Percentiles rank a stretch among this genome's conserved stretches.
phyloP scores from a whole-genome alignment of 2,113 vertebrate species.

The Trematomus loennbergii region DNA sequence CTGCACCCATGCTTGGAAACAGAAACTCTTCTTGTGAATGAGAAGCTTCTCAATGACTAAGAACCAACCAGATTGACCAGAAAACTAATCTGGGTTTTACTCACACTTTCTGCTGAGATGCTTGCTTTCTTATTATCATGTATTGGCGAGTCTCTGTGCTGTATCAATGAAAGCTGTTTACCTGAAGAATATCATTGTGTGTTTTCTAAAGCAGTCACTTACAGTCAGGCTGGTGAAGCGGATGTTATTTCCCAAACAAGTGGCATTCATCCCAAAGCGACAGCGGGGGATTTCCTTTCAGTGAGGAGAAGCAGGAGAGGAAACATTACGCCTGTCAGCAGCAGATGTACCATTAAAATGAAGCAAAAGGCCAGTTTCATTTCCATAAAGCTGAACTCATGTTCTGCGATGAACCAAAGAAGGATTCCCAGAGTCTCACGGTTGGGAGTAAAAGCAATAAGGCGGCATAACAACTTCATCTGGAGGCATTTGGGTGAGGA shows the following conservation, averaged over 20 bases:
- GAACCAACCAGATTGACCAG: too few relatives aligned
- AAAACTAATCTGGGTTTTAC: too few relatives aligned
- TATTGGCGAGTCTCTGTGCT: too few relatives aligned
- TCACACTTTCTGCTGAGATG: too few relatives aligned
- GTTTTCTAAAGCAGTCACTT: neutral
- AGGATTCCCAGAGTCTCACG: neutral
- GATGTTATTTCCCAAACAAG: neutral
- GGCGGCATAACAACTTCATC: neutral
- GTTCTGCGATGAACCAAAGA: neutral
- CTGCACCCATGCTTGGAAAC: too few relatives aligned
- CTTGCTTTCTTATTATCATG: too few relatives aligned
- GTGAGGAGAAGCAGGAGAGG: neutral
- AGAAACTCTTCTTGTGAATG: too few relatives aligned
- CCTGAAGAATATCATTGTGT: neutral
- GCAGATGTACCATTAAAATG: neutral
- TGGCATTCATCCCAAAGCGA: neutral
- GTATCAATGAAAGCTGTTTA: neutral
- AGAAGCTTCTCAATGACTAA: too few relatives aligned
- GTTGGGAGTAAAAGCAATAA: neutral
- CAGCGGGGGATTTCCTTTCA: neutral
- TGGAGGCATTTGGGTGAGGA: too few relatives aligned
- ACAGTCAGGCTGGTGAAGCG: neutral
- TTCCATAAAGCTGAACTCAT: slow-evolving; percentile 9
- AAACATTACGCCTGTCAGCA: slow-evolving; percentile 12
- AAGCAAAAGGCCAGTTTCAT: neutral